Evolutionary conservation across 1,140 invertebrate genomes (phyloP).

Genomic region (Drosophila setifemur): DNA sequence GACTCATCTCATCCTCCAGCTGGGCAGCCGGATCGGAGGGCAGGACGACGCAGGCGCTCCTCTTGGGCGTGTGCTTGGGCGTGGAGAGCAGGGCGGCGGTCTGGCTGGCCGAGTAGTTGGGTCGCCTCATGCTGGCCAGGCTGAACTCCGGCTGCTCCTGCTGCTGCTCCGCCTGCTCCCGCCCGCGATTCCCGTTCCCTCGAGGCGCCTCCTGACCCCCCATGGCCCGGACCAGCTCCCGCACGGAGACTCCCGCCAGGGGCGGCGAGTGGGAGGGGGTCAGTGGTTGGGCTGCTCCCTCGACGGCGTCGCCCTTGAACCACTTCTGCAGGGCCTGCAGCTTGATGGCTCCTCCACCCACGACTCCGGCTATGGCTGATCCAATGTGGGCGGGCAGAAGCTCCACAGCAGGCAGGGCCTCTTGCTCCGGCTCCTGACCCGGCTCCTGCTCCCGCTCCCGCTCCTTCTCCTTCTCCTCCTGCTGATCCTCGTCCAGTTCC

Average conservation of each 20-base stretch:
- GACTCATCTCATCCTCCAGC: constrained; percentile 66
- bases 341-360: constrained; percentile 84
- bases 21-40: constrained; percentile 7
- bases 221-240: constrained; percentile 91
- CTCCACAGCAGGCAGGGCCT: constrained; percentile 30
- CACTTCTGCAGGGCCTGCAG: constrained; percentile 88
- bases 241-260: constrained; percentile 88
- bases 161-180: constrained; percentile 60
- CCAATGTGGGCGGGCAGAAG: constrained; percentile 67
- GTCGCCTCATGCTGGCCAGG: constrained; percentile 57
- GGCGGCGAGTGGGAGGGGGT: constrained; percentile 13
- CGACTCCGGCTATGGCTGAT: constrained; percentile 79
- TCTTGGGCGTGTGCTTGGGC: constrained; percentile 73
- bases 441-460: background rate
- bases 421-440: constrained; percentile 10
- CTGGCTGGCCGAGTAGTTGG: constrained; percentile 72
- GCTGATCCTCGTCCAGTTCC: background rate
- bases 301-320: constrained; percentile 86
- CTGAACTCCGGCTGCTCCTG: constrained; percentile 49
- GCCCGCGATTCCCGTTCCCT: constrained; percentile 84
- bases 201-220: constrained; percentile 85
- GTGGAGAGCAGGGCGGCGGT: constrained; percentile 73
- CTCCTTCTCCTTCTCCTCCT: background rate
- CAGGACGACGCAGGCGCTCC: constrained; percentile 5
- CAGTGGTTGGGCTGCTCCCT: constrained; percentile 52